Evolutionary conservation across 2,797 vertebrate genomes (phyloP).

Genomic region (Taenioides sp.): DNA sequence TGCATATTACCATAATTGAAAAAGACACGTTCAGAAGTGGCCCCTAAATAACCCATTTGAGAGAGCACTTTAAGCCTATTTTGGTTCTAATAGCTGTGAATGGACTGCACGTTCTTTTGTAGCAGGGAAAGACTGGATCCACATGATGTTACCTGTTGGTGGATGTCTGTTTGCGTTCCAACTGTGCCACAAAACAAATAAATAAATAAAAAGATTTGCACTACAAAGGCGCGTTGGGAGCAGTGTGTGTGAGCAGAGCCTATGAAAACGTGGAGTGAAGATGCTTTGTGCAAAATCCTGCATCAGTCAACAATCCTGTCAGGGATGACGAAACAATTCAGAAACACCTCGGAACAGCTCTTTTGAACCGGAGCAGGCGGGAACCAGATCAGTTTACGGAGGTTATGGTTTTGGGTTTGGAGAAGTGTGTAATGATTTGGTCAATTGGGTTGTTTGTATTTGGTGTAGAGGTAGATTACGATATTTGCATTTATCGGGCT

Average conservation of each 20-base stretch:
- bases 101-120: slow-evolving; percentile 15
- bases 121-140: neutral
- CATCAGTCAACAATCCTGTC: slow-evolving; percentile 20
- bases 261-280: slow-evolving; percentile 24
- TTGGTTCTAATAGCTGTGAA: slow-evolving; percentile 2
- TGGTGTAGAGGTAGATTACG: neutral
- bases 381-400: neutral
- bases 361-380: slow-evolving; percentile 8
- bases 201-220: slow-evolving; percentile 33
- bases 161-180: slow-evolving; percentile 17
- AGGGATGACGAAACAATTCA: slow-evolving; percentile 43
- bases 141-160: slow-evolving; percentile 15
- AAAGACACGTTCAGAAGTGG: slow-evolving; percentile 8
- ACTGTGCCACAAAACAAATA: slow-evolving; percentile 20
- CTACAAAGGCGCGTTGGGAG: slow-evolving; percentile 31
- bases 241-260: slow-evolving; percentile 12
- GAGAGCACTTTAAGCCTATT: slow-evolving; percentile 9
- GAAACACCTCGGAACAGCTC: slow-evolving; percentile 26
- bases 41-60: slow-evolving; percentile 3
- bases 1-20: slow-evolving; percentile 14
- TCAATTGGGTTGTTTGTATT: neutral
- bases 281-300: slow-evolving; percentile 14
- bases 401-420: neutral
- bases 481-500: no score
- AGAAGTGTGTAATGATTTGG: neutral